These are phyloP conservation scores for Stichopus chloronotus DNA, from an alignment of 35 echinoderm and acorn worm genomes.

Conservation along the genomic window DNA sequence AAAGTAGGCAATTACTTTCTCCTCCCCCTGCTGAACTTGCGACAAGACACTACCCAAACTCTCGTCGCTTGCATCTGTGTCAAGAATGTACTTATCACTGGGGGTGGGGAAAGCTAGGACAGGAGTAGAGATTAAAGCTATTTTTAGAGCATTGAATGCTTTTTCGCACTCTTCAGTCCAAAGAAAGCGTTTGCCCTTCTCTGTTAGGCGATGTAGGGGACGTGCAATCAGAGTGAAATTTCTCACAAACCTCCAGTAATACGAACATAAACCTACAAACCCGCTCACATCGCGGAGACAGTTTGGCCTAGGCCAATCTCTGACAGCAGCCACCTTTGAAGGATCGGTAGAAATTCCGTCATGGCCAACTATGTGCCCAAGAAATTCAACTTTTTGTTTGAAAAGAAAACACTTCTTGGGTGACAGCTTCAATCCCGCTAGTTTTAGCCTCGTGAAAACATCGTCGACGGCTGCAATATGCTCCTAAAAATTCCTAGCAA, in stretches of 20 bases:
- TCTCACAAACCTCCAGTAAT: constrained; percentile 42
- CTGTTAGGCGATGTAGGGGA: constrained; percentile 42
- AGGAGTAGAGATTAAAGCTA: too few relatives aligned
- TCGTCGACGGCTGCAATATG: too few relatives aligned
- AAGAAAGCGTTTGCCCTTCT: constrained; percentile 20
- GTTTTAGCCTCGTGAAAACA: too few relatives aligned
- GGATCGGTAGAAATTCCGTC: too few relatives aligned
- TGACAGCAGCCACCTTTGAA: constrained; percentile 29
- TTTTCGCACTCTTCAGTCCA: constrained; percentile 29
- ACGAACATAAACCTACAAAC: constrained; percentile 19
- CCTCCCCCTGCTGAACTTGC: constrained; percentile 5
- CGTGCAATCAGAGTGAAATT: constrained; percentile 39
- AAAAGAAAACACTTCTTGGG: too few relatives aligned
- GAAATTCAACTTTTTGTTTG: neutral
- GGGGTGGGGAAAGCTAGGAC: neutral
- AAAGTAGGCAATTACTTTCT: constrained; percentile 47
- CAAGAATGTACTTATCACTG: constrained; percentile 5
- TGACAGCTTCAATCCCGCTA: too few relatives aligned
- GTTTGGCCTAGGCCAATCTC: constrained; percentile 46
- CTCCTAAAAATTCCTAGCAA: constrained; percentile 1
- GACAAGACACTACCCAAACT: too few relatives aligned
- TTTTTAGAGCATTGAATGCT: too few relatives aligned
- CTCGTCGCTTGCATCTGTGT: constrained; percentile 41
- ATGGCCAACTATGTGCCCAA: constrained; percentile 23
- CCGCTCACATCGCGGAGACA: neutral